Base-by-base conservation (phyloP, 2,888 invertebrate species). In the Arenicola marina region DNA sequence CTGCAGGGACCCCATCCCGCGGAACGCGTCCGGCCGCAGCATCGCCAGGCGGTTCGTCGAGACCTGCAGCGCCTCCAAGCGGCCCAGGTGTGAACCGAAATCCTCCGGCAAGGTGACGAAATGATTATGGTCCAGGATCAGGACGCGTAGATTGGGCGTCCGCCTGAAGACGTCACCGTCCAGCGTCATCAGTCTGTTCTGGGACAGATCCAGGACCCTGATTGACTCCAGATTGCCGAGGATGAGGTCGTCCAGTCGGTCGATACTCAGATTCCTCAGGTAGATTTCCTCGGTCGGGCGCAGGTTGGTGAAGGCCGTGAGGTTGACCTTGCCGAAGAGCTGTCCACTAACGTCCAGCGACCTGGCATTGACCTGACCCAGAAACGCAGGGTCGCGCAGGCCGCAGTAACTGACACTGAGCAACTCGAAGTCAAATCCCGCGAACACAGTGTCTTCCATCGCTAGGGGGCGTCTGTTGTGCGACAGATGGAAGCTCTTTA, bases 291-390 rank as follows among this genome's bases (percentile, higher is more conserved):
- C 33, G 44, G 56, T 48, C 4, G 29, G 29, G 4, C 21, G 18
- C 28, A 68, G 55, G 29, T 51, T 55, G 15, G 43, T 31, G 26
- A 32, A 63, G 15, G 21, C n/a, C 11, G 26, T 34, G 21, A 59
- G 45, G 21, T 61, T 51, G 45, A 59, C 24, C 1, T 11, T 21
- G n/a, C 28, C 29, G 18, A 68, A 63, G 4, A 4, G 18, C 29
- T 68, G 65, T 3, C 66, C 61, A 33, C 63, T 63, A 4, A 68
- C 29, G 59, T 66, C 58, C 1, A 68, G 26, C 18, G 21, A 26
- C 18, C 43, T 46, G 7, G 66, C 53, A 21, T 21, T 59, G n/a
- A 56, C 32, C 29, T 48, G 18, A 2, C 34, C 21, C 3, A 68
- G 61, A 45, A 68, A 68, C 4, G 45, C 18, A 2, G 34, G 4